Base-by-base conservation (phyloP, 37 sponge, comb jelly and placozoan species). In the Ianthella basta region DNA sequence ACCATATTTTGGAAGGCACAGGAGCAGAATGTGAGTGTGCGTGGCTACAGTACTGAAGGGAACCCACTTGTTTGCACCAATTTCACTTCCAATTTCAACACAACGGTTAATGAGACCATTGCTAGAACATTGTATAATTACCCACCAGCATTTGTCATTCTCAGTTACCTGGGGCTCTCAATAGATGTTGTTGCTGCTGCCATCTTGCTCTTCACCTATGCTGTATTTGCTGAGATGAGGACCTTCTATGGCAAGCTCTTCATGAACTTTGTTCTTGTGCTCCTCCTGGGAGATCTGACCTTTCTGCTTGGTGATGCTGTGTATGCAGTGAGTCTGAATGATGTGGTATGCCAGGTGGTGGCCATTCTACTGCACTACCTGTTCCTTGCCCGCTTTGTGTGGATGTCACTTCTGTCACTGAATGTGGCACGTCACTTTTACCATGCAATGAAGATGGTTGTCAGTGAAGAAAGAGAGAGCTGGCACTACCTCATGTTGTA, bases 321-420 rank as follows among this genome's bases (percentile, higher is more conserved):
- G 0, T 38, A 55, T 15, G 30, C 34, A 14, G 54, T 40, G 1
- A 14, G 32, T 30, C 80, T 18, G 6, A 66, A 19, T 3, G 27
- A 16, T 14, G 14, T 68, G 0, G 57, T 83, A 35, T 88, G 88
- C n/a, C 27, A 56, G 18, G 33, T 70, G 1, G 59, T 82, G 12
- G 88, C 83, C 20, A 59, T 88, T 12, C 21, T 64, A 18, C 64
- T 88, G 8, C 89, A 89, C 41, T 84, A 60, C 89, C 65, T 59
- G 27, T 84, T 81, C 53, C 81, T 89, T 8, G 72, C 85, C 35
- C 85, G 81, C 44, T 84, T 89, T 69, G 35, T 16, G 0, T 89
- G 89, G 89, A 89, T 68, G 80, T 70, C 50, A 27, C 25, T 89
- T 18, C 56, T 89, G 53, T 80, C 84, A 23, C 18, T 84, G 16